Conservation (phyloP, 2,888 invertebrate species). For the Syrphus vitripennis region DNA sequence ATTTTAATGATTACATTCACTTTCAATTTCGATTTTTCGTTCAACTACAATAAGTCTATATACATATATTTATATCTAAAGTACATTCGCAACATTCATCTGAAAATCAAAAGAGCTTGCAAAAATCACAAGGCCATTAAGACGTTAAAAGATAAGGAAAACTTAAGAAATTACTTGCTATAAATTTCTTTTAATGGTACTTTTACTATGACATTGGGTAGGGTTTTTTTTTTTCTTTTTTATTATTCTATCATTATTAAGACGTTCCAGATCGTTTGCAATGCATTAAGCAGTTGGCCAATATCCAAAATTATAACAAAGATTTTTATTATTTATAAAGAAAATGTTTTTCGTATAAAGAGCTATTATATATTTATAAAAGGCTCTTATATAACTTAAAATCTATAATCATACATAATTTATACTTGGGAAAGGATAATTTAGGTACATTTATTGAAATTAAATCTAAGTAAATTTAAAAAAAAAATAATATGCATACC, state of each 20-base stretch:
- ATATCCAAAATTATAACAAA: conserved; percentile 26
- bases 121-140: conserved; percentile 28
- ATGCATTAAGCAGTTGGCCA: conserved; percentile 55
- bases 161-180: conserved; percentile 17
- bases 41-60: too few species aligned
- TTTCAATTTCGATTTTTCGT: conserved; percentile 24
- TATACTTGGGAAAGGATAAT: background rate
- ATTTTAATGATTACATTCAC: conserved; percentile 35
- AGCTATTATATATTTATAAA: background rate
- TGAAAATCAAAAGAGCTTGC: background rate
- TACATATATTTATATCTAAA: background rate
- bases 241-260: conserved; percentile 3
- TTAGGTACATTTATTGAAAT: background rate
- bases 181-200: conserved; percentile 60
- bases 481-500: conserved; percentile 52
- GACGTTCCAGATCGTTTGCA: conserved; percentile 41
- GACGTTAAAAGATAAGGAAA: background rate
- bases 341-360: background rate
- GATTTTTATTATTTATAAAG: background rate
- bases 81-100: background rate
- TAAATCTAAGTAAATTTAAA: background rate
- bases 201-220: conserved; percentile 38
- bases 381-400: conserved; percentile 19
- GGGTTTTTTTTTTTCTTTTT: background rate
- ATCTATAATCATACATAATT: background rate